Evolutionary conservation across 2,113 vertebrate species (phyloP).

Genomic region (Saccopteryx leptura): DNA sequence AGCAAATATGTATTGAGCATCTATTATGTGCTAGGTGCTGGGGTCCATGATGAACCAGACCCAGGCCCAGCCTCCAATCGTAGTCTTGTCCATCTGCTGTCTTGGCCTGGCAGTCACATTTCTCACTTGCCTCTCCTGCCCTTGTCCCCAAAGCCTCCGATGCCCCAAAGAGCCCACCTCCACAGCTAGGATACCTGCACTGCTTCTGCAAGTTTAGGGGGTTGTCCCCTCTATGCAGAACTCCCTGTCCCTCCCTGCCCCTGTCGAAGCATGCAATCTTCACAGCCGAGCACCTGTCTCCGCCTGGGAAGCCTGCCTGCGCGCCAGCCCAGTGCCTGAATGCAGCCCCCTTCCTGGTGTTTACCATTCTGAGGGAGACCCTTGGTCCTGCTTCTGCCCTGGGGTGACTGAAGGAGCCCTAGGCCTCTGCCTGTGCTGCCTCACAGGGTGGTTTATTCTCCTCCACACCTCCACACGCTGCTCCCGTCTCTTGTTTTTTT

Average conservation of each 20-base stretch:
- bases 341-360: rapidly evolving
- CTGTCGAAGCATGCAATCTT: rapidly evolving
- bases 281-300: background rate
- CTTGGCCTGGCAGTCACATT: rapidly evolving
- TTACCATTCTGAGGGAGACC: rapidly evolving
- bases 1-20: background rate
- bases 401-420: background rate
- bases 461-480: rapidly evolving
- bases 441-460: background rate
- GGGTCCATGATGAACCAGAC: rapidly evolving
- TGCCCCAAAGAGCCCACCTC: background rate
- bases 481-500: background rate
- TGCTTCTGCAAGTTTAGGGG: background rate
- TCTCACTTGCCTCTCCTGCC: background rate
- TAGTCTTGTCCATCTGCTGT: background rate
- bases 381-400: background rate
- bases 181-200: rapidly evolving
- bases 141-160: rapidly evolving
- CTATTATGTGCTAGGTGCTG: background rate
- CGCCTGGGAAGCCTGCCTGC: background rate
- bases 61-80: background rate
- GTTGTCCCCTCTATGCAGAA: background rate
- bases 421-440: background rate
- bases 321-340: background rate
- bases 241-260: background rate